Evolutionary conservation across 2,797 vertebrate genomes (phyloP).

Genomic region (Microctenopoma steveboyesi): DNA sequence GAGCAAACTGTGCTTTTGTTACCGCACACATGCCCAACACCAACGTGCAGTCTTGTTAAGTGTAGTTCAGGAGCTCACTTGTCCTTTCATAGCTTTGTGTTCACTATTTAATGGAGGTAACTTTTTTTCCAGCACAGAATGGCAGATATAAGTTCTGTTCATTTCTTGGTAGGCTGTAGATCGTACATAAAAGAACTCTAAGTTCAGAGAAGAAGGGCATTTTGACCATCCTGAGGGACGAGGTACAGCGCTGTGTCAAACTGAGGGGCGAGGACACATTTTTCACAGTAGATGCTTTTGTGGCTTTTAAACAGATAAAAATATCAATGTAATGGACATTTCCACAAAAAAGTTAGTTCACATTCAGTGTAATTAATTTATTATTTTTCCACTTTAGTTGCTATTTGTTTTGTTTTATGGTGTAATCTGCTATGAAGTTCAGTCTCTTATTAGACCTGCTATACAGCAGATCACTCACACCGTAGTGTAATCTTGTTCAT

Average conservation of each 20-base stretch:
- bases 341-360: background rate
- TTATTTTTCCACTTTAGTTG: background rate
- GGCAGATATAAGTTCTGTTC: background rate
- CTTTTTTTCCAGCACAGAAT: background rate
- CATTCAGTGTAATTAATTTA: background rate
- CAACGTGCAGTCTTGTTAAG: background rate
- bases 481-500: background rate
- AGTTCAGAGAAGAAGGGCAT: constrained; percentile 5
- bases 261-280: background rate
- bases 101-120: background rate
- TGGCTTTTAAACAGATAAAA: constrained; percentile 15
- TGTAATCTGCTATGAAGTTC: background rate
- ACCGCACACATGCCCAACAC: background rate
- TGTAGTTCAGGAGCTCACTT: background rate
- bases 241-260: background rate
- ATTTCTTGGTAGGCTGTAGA: background rate
- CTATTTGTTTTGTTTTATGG: background rate
- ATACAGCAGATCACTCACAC: background rate
- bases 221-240: background rate
- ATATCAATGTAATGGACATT: background rate
- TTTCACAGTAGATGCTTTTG: constrained; percentile 1
- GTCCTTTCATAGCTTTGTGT: background rate
- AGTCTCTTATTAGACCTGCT: background rate
- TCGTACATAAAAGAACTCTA: background rate
- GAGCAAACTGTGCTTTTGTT: background rate